Base-by-base conservation (phyloP, 2,888 invertebrate species). In the Hirtodrosophila duncani region DNA sequence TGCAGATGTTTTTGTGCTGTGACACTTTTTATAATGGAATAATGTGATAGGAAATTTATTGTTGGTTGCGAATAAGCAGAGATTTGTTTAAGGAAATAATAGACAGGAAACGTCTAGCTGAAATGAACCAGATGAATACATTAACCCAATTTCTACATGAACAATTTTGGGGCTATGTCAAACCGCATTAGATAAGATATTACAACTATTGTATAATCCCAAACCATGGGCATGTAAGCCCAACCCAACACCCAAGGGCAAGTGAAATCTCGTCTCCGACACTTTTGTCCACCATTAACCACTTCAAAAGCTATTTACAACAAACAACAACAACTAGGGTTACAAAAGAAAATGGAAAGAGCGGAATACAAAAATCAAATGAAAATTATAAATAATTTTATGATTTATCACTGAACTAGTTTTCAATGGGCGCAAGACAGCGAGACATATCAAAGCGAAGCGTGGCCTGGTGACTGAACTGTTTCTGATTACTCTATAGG, bases 381-480 rank as follows among this genome's bases (percentile, higher is more conserved):
- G 38, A 42, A 50, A 63, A 63, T 63, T 53, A 43, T 57, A 63
- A 58, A 63, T 50, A 48, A 51, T 58, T 59, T 60, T 67, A 70
- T 72, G 55, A 70, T 60, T 79, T 75, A 72, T 75, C 62, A 43
- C 45, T 62, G 77, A 53, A 67, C 77, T 71, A 72, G 67, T 74
- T 59, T 72, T 53, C 42, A 30, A 48, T 53, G 30, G 44, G 63
- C 66, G 63, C 69, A 58, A 49, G 55, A 53, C 60, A 62, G 48
- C 46, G 26, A 43, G 37, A 27, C 49, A 59, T 27, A 49, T 39
- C 18, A 14, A 30, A 49, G 33, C 46, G 23, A 16, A 18, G 16
- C n/a, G n/a, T n/a, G n/a, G n/a, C n/a, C n/a, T n/a, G n/a, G n/a
- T n/a, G n/a, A n/a, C n/a, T n/a, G n/a, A n/a, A n/a, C n/a, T n/a